phyloP scores from a whole-genome alignment of 2,113 vertebrate species.

The Albula goreensis region DNA sequence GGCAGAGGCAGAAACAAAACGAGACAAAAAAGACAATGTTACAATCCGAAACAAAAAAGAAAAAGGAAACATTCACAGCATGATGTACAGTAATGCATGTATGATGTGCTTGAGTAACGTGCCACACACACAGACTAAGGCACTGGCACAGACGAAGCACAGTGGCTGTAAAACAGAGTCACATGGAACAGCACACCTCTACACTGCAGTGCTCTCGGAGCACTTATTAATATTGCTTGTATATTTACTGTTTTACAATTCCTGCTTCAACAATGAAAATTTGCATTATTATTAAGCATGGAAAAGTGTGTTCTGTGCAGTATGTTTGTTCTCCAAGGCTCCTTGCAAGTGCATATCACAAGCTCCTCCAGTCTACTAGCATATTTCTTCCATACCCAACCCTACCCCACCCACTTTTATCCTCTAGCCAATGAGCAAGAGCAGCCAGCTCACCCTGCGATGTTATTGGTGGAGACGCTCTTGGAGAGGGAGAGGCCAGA shows the following conservation, averaged over 20 bases:
- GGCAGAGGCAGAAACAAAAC: not conserved
- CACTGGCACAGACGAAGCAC: not conserved
- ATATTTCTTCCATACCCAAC: not conserved
- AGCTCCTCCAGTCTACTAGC: not conserved
- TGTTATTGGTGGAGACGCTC: constrained; percentile 92
- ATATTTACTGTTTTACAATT: too few relatives aligned
- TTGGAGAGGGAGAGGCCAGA: constrained; percentile 82
- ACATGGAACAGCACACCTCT: not conserved
- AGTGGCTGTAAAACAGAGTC: not conserved
- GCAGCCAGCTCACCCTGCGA: constrained; percentile 77
- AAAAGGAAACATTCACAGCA: not conserved
- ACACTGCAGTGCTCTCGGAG: not conserved
- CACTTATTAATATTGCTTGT: too few relatives aligned
- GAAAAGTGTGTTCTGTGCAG: too few relatives aligned
- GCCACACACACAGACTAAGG: not conserved
- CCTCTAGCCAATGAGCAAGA: not conserved
- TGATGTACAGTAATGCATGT: not conserved
- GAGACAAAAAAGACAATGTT: not conserved
- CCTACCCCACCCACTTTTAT: not conserved
- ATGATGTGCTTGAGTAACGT: not conserved
- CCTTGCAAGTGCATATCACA: not conserved
- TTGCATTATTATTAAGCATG: too few relatives aligned
- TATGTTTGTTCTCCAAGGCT: too few relatives aligned
- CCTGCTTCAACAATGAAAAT: too few relatives aligned
- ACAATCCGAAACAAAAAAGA: not conserved